Base-by-base conservation (phyloP, 2,888 invertebrate species). In the Lepidochrysops patricia region DNA sequence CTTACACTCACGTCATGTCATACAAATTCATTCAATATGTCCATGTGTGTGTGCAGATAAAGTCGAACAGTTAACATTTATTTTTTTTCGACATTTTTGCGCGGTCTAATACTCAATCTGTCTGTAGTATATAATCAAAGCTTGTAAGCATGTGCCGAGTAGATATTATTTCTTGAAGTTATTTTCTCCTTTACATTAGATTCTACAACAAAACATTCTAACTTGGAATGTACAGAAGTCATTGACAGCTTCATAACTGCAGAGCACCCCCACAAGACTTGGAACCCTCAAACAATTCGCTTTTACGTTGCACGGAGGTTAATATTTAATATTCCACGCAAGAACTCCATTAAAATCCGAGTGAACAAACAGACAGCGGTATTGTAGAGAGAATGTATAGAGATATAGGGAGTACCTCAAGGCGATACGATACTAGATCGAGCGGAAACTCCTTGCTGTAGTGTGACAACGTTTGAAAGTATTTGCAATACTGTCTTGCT, bases 401-500 rank as follows among this genome's bases (percentile, higher is more conserved):
- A 26, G 12, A 26, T 35, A 13, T 48, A 29, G 34, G 27, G 57
- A 50, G 35, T 37, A 50, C 61, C 61, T 58, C 29, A 61, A 57
- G 61, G 57, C 57, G 57, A 61, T 37, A 13, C 37, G 37, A 37
- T 27, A 29, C 57, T 61, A 60, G 60, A 61, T 61, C 57, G 61
- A 50, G 48, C 57, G 61, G 52, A 61, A 61, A 61, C 27, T 57
- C 61, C 52, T 50, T 57, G 19, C 29, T 29, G 49, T 15, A 50
- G 57, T 13, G 52, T 61, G 50, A 32, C 57, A 29, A 61, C 52
- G 32, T 13, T 19, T 26, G 4, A 15, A 12, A 13, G 25, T 2
- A 32, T 60, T 43, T 13, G 19, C 27, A 43, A 43, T 19, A 43
- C 1, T 23, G 6, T 43, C 23, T 7, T 43, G 43, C 37, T 3